phyloP scores from a whole-genome alignment of 2,888 invertebrate species.

The Callosobruchus maculatus region DNA sequence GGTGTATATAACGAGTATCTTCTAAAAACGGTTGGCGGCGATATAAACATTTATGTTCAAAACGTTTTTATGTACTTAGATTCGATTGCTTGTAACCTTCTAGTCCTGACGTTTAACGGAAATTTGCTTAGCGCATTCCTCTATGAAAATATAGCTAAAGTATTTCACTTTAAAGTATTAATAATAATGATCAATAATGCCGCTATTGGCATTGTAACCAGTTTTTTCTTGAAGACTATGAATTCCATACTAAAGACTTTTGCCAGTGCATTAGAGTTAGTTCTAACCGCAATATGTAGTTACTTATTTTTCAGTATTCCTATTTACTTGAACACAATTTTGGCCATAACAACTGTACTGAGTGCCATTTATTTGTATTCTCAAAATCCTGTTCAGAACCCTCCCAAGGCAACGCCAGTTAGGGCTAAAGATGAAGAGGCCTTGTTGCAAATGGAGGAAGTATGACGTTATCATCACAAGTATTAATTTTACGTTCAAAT shows the following conservation, averaged over 20 bases:
- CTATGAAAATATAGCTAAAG: slow-evolving; percentile 52
- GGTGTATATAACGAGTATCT: slow-evolving; percentile 96
- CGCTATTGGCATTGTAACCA: slow-evolving; percentile 87
- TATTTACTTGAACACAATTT: slow-evolving; percentile 74
- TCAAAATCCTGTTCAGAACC: slow-evolving; percentile 78
- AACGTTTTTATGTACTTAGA: slow-evolving; percentile 95
- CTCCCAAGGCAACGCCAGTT: slow-evolving; percentile 22
- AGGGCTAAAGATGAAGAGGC: slow-evolving; percentile 11
- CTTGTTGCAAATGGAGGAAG: slow-evolving; percentile 17
- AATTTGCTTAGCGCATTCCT: slow-evolving; percentile 61
- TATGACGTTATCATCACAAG: slow-evolving; percentile 13
- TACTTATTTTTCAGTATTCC: slow-evolving; percentile 82
- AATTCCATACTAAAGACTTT: slow-evolving; percentile 95
- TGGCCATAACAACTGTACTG: slow-evolving; percentile 79
- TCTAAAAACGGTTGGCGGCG: slow-evolving; percentile 78
- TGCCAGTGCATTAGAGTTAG: slow-evolving; percentile 87
- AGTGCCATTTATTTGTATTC: slow-evolving; percentile 84
- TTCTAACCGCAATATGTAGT: slow-evolving; percentile 86
- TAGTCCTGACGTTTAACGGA: slow-evolving; percentile 66
- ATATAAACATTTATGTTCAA: slow-evolving; percentile 86
- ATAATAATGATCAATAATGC: slow-evolving; percentile 86
- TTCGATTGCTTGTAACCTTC: slow-evolving; percentile 87
- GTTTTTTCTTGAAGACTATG: slow-evolving; percentile 87
- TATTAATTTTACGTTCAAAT: neutral
- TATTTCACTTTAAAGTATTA: slow-evolving; percentile 68